These are phyloP conservation scores for Antechinus stuartii DNA, from an alignment of 2,113 vertebrate genomes.

Conservation along the genomic window DNA sequence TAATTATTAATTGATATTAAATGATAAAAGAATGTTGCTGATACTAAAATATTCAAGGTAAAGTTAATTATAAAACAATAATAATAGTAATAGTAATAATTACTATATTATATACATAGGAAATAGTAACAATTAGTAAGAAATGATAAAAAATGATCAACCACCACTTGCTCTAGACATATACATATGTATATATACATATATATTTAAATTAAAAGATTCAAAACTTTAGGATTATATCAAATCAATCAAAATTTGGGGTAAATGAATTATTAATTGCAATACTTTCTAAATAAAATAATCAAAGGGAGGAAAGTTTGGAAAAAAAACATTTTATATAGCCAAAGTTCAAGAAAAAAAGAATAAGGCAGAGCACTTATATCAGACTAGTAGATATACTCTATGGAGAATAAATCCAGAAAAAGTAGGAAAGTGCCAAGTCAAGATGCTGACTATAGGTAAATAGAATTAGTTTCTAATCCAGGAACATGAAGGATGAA, in stretches of 20 bases:
- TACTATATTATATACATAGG: too few relatives aligned
- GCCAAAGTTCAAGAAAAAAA: neutral
- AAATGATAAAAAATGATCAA: neutral
- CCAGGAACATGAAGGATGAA: neutral
- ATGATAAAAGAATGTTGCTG: neutral
- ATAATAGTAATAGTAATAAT: neutral
- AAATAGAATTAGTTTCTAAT: neutral
- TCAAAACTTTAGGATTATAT: neutral
- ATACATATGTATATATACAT: neutral
- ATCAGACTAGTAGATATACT: neutral
- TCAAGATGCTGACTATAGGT: neutral
- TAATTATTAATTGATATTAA: neutral
- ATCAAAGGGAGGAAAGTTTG: neutral
- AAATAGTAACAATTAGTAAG: too few relatives aligned
- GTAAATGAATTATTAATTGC: neutral
- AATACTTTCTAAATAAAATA: neutral
- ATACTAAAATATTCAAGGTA: neutral
- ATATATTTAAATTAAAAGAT: neutral
- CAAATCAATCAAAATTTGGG: neutral
- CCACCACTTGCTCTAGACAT: neutral
- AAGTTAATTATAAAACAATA: neutral
- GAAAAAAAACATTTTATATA: neutral
- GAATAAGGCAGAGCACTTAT: neutral
- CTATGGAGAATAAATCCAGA: neutral
- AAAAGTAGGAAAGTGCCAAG: neutral